Evolutionary conservation across 2,888 invertebrate species (phyloP), one percentile per base, ranked within the genome.

Genomic region (Lissonota sp.): DNA sequence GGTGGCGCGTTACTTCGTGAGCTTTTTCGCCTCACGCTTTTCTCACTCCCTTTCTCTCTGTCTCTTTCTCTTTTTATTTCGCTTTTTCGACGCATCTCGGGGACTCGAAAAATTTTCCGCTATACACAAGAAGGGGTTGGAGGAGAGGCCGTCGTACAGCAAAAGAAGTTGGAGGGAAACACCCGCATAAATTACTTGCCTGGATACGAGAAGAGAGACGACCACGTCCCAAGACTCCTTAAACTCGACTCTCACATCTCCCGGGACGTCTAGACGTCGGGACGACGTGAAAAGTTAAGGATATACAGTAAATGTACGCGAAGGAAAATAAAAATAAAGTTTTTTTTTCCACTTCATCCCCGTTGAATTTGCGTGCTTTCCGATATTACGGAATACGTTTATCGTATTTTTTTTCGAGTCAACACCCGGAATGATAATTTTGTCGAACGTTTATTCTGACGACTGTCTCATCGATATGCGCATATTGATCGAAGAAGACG

Each of bases 41-140:
- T n/a, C 55, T 62, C 53, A 71, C 14, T 57, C 46, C 57, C 40
- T 57, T 44, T 26, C 58, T 62, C 63, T 51, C 57, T 75, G 16
- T 63, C 44, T 16, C 53, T 46, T 39, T 55, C 14, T 62, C 57
- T 44, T 7, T n/a, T n/a, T n/a, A n/a, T n/a, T n/a, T 66, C 26
- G 6, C 64, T 49, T 53, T 64, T 57, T 58, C 55, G 46, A 67
- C 75, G 76, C 62, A 76, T 83, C 77, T 67, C 46, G 12, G 10
- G 16, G 66, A 49, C 81, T 70, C 76, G 82, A 85, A 85, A 85
- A 82, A 83, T 79, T 82, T 73, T 78, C 73, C 60, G 76, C 74
- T 62, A 51, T 62, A 62, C 66, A n/a, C 37, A 46, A 57, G 63
- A 51, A 71, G 75, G 55, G 14, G 12, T 53, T 8, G 64, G 51